Evolutionary conservation across 2,888 invertebrate species (phyloP).

Genomic region (Limnephilus auricula): DNA sequence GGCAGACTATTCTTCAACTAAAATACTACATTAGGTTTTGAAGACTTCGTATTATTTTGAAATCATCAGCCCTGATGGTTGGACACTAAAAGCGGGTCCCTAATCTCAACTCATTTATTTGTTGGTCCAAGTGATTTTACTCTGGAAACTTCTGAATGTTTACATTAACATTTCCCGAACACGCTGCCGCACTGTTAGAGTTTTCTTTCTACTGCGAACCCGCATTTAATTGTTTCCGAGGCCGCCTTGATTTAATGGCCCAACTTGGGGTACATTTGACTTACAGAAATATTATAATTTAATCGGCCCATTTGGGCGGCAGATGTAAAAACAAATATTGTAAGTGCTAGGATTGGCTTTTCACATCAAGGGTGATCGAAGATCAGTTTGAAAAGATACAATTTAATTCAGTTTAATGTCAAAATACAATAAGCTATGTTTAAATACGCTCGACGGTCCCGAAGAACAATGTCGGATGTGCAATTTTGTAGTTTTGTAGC

Average conservation of each 20-base stretch:
- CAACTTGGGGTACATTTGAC: slow-evolving; percentile 35
- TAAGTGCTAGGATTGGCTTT: not conserved
- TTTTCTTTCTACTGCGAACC: not conserved
- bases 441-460: not conserved
- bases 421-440: too few relatives aligned
- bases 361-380: not conserved
- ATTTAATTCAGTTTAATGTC: too few relatives aligned
- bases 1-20: not conserved
- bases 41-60: not conserved
- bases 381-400: not conserved
- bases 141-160: not conserved
- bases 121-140: not conserved
- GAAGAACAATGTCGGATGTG: too few relatives aligned
- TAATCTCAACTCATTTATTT: not conserved
- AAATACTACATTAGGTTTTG: not conserved
- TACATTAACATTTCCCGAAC: slow-evolving; percentile 2
- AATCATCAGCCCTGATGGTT: not conserved
- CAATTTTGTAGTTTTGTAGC: too few relatives aligned
- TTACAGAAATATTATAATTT: slow-evolving; percentile 32
- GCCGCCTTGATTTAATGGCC: slow-evolving; percentile 29
- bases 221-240: slow-evolving; percentile 4
- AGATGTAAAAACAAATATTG: slow-evolving; percentile 32
- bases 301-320: slow-evolving; percentile 23
- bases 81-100: not conserved
- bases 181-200: not conserved